phyloP scores from a whole-genome alignment of 2,797 vertebrate genomes.

The Rhabdomys pumilio region DNA sequence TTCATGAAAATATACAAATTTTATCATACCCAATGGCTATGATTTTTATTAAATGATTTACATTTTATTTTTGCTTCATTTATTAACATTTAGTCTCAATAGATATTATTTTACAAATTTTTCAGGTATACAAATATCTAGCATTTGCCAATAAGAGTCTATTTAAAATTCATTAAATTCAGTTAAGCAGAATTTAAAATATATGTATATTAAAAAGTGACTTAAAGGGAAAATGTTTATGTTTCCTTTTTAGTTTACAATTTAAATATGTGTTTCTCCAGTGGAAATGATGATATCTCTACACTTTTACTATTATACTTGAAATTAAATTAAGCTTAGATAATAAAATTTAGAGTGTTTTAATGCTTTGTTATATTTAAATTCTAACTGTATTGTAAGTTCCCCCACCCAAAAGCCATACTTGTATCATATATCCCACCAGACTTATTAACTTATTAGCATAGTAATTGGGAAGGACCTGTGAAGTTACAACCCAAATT shows the following conservation, averaged over 20 bases:
- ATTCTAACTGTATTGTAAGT: background rate
- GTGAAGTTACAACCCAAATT: background rate
- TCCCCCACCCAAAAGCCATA: background rate
- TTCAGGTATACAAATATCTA: background rate
- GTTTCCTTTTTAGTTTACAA: conserved; percentile 33
- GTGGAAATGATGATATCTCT: conserved; percentile 11
- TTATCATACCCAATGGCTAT: conserved; percentile 47
- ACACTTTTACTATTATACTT: background rate
- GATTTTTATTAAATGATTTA: conserved; percentile 22
- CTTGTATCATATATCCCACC: background rate
- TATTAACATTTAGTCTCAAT: conserved; percentile 49
- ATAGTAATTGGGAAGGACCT: background rate
- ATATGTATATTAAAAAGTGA: background rate
- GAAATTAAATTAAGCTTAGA: conserved; percentile 26
- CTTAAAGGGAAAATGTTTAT: background rate
- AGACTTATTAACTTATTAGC: background rate
- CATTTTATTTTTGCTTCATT: conserved; percentile 16
- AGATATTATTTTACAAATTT: conserved; percentile 13
- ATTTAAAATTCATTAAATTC: conserved; percentile 7
- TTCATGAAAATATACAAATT: conserved; percentile 57
- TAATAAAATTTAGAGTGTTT: conserved; percentile 19
- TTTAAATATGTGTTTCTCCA: background rate
- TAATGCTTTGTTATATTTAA: background rate
- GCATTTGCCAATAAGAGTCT: conserved; percentile 19
- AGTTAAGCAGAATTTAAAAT: conserved; percentile 30